A percentile compares a stretch with the other conserved stretches of the same genome.
These are phyloP conservation scores for Lerema accius DNA, from an alignment of 1,140 invertebrate species.

Conservation along the genomic window DNA sequence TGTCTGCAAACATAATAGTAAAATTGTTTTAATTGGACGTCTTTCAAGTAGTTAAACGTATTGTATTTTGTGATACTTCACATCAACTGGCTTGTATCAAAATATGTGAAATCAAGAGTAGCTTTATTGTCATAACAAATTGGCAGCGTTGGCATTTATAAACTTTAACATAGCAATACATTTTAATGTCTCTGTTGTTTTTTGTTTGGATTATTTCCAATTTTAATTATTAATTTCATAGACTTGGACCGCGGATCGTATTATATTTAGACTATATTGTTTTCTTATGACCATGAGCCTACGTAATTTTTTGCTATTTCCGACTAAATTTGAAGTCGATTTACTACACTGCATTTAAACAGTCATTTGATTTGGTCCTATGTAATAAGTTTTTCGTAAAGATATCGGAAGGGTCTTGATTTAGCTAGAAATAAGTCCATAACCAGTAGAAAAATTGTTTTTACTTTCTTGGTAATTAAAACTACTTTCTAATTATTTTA, in stretches of 20 bases:
- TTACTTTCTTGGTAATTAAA: no score
- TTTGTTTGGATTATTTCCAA: not conserved
- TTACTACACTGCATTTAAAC: no score
- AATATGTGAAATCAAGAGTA: constrained; percentile 14
- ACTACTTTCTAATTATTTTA: no score
- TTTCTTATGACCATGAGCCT: not conserved
- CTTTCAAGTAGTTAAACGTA: constrained; percentile 11
- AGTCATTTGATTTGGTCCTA: no score
- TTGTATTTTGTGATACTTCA: constrained; percentile 7
- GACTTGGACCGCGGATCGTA: not conserved
- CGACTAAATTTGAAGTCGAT: no score
- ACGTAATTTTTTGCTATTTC: not conserved
- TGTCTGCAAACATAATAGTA: not conserved
- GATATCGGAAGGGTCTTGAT: no score
- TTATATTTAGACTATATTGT: not conserved
- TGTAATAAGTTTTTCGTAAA: no score
- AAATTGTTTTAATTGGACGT: constrained; percentile 25
- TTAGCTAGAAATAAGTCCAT: no score
- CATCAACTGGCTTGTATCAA: constrained; percentile 11
- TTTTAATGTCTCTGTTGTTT: not conserved
- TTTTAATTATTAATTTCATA: not conserved
- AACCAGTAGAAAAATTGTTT: no score
- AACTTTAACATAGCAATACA: not conserved
- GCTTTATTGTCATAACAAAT: constrained; percentile 22
- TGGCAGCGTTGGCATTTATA: constrained; percentile 21